Evolutionary conservation across 1,140 invertebrate species (phyloP).

Genomic region (Drosophila tristis): DNA sequence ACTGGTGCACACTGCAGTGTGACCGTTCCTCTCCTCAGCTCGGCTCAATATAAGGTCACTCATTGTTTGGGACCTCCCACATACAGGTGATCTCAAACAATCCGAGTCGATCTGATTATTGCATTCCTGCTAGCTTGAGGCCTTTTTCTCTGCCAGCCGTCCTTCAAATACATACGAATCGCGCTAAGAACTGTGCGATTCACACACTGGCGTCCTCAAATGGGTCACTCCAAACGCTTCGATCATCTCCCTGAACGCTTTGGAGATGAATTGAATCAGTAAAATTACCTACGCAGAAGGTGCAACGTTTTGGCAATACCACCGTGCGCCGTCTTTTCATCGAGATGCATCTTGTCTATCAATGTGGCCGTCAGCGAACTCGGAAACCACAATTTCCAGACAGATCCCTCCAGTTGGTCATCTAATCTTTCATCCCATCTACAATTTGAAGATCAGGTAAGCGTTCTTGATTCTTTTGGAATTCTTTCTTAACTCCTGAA

Average conservation of each 20-base stretch:
- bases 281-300: neutral
- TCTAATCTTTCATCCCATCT: neutral
- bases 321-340: neutral
- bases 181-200: neutral
- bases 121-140: too few relatives aligned
- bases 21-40: too few relatives aligned
- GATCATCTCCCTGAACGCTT: neutral
- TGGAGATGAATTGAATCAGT: conserved; percentile 4
- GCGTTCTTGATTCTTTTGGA: neutral
- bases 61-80: too few relatives aligned
- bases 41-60: too few relatives aligned
- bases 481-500: too few relatives aligned
- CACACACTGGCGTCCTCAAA: neutral
- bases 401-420: neutral
- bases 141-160: too few relatives aligned
- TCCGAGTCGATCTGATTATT: too few relatives aligned
- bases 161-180: neutral
- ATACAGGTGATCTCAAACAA: too few relatives aligned
- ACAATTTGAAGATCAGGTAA: conserved; percentile 2
- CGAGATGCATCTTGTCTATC: neutral
- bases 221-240: neutral
- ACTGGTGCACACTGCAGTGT: too few relatives aligned
- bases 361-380: neutral
- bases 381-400: conserved; percentile 10
- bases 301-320: conserved; percentile 2